These are phyloP conservation scores for Ylistrum balloti DNA, from an alignment of 1,140 invertebrate genomes.

Conservation along the genomic window DNA sequence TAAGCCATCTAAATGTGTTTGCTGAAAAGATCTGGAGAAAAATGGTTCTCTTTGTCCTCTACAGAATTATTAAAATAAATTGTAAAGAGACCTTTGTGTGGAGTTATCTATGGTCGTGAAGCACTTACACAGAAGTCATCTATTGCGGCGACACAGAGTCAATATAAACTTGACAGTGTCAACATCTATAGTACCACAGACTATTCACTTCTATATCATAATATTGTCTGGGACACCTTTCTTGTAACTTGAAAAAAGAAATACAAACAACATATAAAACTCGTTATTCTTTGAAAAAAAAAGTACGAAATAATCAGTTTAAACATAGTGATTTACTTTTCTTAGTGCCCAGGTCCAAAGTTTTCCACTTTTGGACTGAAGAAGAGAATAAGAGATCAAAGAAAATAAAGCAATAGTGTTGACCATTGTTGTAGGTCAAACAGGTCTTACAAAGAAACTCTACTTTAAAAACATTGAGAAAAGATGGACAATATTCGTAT, in stretches of 20 bases:
- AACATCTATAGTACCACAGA: neutral
- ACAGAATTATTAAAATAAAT: constrained; percentile 22
- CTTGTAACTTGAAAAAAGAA: neutral
- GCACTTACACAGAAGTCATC: neutral
- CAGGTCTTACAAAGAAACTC: no score
- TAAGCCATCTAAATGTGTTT: constrained; percentile 24
- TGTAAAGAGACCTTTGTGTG: neutral
- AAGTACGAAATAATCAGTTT: neutral
- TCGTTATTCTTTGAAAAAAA: neutral
- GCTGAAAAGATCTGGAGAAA: constrained; percentile 6
- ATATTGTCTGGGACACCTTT: neutral
- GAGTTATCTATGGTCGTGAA: neutral
- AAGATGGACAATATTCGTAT: no score
- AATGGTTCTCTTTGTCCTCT: constrained; percentile 10
- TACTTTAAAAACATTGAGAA: no score
- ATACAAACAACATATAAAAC: neutral
- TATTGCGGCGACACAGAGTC: neutral
- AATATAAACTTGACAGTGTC: constrained; percentile 4
- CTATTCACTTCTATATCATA: neutral
- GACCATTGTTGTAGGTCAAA: neutral
- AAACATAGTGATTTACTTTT: neutral
- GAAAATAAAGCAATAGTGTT: neutral
- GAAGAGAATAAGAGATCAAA: neutral
- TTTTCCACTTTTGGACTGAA: neutral
- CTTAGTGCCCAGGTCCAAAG: neutral